Conservation (phyloP, 2,113 vertebrate genomes). For the Guaruba guarouba region DNA sequence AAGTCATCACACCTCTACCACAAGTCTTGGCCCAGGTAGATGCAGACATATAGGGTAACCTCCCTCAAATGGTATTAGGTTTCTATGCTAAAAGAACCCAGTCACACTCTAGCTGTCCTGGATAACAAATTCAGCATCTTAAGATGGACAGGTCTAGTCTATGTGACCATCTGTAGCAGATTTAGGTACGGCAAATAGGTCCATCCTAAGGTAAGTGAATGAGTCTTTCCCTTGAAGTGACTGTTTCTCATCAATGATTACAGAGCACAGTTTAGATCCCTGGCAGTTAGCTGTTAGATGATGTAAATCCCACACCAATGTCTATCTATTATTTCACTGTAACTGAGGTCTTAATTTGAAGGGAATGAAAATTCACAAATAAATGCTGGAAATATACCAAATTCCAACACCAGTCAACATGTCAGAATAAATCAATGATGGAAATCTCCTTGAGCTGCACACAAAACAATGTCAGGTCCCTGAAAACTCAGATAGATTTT, state of each 20-base stretch:
- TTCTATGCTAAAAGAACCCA: background rate
- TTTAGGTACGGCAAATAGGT: background rate
- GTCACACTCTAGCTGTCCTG: background rate
- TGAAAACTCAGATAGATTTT: background rate
- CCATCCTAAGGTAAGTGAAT: background rate
- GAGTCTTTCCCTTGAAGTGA: background rate
- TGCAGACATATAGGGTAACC: background rate
- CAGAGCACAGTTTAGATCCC: background rate
- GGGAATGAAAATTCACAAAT: background rate
- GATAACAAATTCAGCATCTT: background rate
- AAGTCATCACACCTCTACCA: accelerated
- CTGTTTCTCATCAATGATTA: background rate
- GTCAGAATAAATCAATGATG: background rate
- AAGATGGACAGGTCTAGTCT: background rate
- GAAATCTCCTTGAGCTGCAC: background rate
- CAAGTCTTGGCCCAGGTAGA: background rate
- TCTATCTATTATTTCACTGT: background rate
- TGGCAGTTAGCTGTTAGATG: background rate
- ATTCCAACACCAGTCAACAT: background rate
- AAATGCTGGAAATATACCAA: background rate
- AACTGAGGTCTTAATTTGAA: background rate
- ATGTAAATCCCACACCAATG: background rate
- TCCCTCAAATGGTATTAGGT: background rate
- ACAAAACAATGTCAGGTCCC: background rate
- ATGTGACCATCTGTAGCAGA: background rate